Conservation (phyloP, 2,888 invertebrate genomes). For the Apoda limacodes region DNA sequence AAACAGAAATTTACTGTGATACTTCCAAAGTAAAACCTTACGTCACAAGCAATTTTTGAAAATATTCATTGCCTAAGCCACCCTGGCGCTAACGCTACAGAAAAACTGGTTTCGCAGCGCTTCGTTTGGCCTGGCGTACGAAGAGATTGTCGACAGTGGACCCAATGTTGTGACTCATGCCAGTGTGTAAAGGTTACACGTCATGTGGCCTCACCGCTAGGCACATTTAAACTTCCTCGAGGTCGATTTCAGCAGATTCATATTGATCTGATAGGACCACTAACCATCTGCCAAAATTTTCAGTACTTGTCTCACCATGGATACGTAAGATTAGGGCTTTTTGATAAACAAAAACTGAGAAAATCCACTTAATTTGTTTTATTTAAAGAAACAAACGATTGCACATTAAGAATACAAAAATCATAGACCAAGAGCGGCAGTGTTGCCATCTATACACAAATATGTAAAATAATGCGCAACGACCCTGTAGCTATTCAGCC, state of each 20-base stretch:
- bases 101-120: conserved; percentile 23
- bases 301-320: too few species aligned
- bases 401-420: too few species aligned
- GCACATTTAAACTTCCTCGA: conserved; percentile 11
- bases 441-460: too few species aligned
- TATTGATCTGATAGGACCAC: conserved; percentile 33
- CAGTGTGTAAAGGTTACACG: conserved; percentile 23
- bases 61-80: conserved; percentile 17
- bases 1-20: too few species aligned
- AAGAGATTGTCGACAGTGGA: conserved; percentile 26
- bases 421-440: too few species aligned
- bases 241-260: conserved; percentile 24
- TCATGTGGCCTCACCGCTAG: conserved; percentile 14
- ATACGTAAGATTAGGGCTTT: too few species aligned
- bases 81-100: conserved; percentile 15
- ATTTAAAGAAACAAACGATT: too few species aligned
- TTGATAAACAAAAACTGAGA: too few species aligned
- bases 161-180: conserved; percentile 25
- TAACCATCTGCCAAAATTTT: conserved; percentile 10
- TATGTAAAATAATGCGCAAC: too few species aligned
- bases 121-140: conserved; percentile 34
- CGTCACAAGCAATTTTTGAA: conserved; percentile 11
- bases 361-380: too few species aligned
- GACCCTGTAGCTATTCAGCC: too few species aligned
- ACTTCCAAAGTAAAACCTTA: too few species aligned